Conservation (phyloP, 2,888 invertebrate genomes). For the Perizoma flavofasciatum region DNA sequence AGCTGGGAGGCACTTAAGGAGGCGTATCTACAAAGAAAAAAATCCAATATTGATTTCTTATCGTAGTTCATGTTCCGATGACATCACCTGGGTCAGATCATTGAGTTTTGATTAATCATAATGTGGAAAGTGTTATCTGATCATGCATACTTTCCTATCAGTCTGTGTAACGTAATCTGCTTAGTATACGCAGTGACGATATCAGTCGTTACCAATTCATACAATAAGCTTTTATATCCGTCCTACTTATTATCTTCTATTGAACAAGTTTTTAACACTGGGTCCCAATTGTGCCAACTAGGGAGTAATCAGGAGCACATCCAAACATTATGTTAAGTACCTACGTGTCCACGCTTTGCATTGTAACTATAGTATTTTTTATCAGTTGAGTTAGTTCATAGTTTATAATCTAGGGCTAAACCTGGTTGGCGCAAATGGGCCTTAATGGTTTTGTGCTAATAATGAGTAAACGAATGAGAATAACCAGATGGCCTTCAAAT, state of each 20-base stretch:
- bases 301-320: no score
- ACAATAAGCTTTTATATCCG: not conserved
- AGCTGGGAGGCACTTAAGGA: slow-evolving; percentile 17
- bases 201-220: slow-evolving; percentile 2
- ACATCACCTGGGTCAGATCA: slow-evolving; percentile 10
- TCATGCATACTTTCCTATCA: not conserved
- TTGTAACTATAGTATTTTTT: no score
- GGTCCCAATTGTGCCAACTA: no score
- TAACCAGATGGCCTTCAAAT: not conserved
- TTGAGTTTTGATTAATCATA: slow-evolving; percentile 6
- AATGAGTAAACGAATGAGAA: not conserved
- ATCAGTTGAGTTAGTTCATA: no score
- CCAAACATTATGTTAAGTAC: no score
- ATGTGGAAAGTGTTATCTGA: not conserved
- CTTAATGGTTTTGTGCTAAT: no score
- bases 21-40: slow-evolving; percentile 5
- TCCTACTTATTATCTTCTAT: not conserved
- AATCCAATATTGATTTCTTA: slow-evolving; percentile 11
- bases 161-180: no score
- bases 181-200: no score
- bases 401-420: no score
- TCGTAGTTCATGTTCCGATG: slow-evolving; percentile 11
- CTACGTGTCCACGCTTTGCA: no score
- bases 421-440: no score
- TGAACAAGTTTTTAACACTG: not conserved